phyloP scores from a whole-genome alignment of 2,113 vertebrate species.

The Australoheros scitulus region DNA sequence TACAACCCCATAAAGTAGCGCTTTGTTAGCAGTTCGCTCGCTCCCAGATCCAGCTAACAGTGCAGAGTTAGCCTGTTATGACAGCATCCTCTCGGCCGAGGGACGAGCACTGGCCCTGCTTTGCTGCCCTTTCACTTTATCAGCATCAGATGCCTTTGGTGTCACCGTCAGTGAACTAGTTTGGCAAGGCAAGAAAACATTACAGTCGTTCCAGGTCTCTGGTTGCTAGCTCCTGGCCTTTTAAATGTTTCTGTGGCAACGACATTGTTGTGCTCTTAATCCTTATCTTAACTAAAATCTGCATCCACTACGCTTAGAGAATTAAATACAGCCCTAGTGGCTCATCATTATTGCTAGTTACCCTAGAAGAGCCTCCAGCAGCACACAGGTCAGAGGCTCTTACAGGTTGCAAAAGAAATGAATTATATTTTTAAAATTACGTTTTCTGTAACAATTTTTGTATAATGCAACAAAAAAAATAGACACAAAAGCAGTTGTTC shows the following conservation, averaged over 20 bases:
- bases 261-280: background rate
- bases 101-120: background rate
- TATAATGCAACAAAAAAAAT: background rate
- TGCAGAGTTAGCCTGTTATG: background rate
- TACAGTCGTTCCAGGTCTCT: background rate
- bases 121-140: background rate
- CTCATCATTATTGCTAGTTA: background rate
- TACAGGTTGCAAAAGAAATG: too few relatives aligned
- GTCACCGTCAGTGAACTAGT: background rate
- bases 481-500: background rate
- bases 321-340: background rate
- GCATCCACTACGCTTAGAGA: background rate
- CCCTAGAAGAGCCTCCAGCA: background rate
- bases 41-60: constrained; percentile 6
- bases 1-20: background rate
- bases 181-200: background rate
- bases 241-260: constrained; percentile 9
- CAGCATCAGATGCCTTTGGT: background rate
- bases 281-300: background rate
- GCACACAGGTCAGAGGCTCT: background rate
- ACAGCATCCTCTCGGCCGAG: background rate
- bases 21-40: constrained; percentile 28
- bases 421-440: too few relatives aligned
- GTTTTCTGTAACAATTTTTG: too few relatives aligned
- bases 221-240: background rate